Evolutionary conservation across 2,888 invertebrate genomes (phyloP).

Genomic region (Odiellus spinosus): DNA sequence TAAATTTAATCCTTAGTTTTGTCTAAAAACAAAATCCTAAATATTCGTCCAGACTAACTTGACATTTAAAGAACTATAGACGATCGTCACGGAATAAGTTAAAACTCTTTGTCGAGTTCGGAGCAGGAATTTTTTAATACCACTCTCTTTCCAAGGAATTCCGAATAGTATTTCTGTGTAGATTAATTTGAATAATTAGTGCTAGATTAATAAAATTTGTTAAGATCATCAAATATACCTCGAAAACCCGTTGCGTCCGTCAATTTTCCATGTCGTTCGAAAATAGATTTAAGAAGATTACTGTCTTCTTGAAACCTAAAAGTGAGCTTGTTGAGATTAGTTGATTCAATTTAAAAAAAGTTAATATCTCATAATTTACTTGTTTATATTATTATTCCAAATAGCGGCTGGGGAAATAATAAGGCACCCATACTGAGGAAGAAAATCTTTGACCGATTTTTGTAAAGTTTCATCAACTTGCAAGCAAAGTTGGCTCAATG

Average conservation of each 20-base stretch:
- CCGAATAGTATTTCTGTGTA: slow-evolving; percentile 82
- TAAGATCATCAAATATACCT: slow-evolving; percentile 26
- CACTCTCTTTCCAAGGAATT: slow-evolving; percentile 73
- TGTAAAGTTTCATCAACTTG: slow-evolving; percentile 20
- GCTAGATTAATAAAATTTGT: no score
- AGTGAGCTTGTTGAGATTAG: neutral
- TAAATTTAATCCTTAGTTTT: slow-evolving; percentile 5
- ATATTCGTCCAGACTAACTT: slow-evolving; percentile 37
- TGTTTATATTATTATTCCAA: slow-evolving; percentile 57
- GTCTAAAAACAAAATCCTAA: no score
- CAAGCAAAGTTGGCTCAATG: slow-evolving; percentile 19
- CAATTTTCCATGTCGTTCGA: slow-evolving; percentile 50
- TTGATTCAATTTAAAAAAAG: slow-evolving; percentile 2
- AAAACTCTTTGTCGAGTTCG: slow-evolving; percentile 66
- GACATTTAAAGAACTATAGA: slow-evolving; percentile 60
- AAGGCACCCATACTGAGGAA: slow-evolving; percentile 84
- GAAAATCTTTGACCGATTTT: slow-evolving; percentile 23
- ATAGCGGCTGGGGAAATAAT: slow-evolving; percentile 82
- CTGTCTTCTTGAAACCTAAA: slow-evolving; percentile 53
- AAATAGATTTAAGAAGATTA: slow-evolving; percentile 62
- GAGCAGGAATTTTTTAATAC: slow-evolving; percentile 72
- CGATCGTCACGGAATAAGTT: slow-evolving; percentile 76
- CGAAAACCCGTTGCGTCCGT: slow-evolving; percentile 15
- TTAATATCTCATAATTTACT: neutral
- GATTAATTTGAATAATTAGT: slow-evolving; percentile 24